Percentiles rank a stretch among this genome's conserved stretches.
These are phyloP conservation scores for Prionailurus bengalensis DNA, from an alignment of 2,113 vertebrate species.

Conservation along the genomic window DNA sequence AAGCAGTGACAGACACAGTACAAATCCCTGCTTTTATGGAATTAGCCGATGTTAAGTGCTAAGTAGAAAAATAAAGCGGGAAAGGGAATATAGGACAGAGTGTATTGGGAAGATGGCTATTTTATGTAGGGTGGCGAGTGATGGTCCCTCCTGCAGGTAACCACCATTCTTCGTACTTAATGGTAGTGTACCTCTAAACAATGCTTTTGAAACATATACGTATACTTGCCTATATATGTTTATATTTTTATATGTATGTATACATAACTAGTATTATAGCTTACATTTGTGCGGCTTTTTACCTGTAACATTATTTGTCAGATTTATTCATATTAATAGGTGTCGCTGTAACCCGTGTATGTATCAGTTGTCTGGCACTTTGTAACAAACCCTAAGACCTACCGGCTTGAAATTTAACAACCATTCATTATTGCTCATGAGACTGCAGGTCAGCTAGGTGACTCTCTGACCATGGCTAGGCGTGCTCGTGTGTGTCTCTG, in stretches of 20 bases:
- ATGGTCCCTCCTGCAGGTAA: background rate
- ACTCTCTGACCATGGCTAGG: background rate
- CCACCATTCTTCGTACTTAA: background rate
- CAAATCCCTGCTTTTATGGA: background rate
- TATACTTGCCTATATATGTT: too few relatives aligned
- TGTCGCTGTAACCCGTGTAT: background rate
- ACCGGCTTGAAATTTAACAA: background rate
- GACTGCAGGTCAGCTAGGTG: background rate
- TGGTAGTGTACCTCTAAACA: background rate
- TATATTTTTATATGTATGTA: too few relatives aligned
- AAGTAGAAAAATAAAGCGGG: background rate
- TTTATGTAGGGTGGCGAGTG: background rate
- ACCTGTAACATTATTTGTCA: background rate
- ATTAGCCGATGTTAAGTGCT: background rate
- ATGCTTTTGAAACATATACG: background rate
- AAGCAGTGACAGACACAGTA: background rate
- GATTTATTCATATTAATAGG: background rate
- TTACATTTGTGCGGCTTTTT: slow-evolving; percentile 24
- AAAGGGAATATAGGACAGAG: background rate
- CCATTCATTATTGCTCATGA: background rate
- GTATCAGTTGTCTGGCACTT: background rate
- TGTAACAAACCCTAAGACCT: background rate
- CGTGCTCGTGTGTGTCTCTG: background rate
- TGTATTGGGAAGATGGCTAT: background rate
- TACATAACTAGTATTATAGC: background rate